phyloP scores from a whole-genome alignment of 2,797 vertebrate genomes.

The Oryzias sinensis region DNA sequence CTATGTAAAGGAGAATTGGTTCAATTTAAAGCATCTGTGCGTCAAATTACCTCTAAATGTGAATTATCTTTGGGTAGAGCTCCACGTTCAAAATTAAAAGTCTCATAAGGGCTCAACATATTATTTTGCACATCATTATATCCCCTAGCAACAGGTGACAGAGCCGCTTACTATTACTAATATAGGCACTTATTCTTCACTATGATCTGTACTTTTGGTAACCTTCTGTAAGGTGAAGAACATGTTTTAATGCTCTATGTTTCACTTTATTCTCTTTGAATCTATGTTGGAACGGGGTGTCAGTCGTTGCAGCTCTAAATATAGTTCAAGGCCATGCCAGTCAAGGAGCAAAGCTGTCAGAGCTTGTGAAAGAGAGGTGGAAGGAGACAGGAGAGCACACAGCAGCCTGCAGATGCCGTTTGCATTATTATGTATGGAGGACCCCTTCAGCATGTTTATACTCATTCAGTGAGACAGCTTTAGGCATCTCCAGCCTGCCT shows the following conservation, averaged over 20 bases:
- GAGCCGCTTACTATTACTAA: conserved; percentile 12
- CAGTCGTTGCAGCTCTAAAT: conserved; percentile 60
- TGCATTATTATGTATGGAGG: conserved; percentile 67
- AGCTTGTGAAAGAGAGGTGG: conserved; percentile 54
- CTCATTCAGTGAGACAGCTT: conserved; percentile 79
- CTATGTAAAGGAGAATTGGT: not conserved
- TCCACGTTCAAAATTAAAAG: conserved; percentile 4
- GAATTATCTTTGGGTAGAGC: not conserved
- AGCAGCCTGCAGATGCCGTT: conserved; percentile 51
- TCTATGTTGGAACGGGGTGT: conserved; percentile 41
- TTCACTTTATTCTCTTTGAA: conserved; percentile 31
- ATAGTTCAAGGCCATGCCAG: conserved; percentile 68
- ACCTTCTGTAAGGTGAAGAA: conserved; percentile 26
- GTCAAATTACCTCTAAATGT: not conserved
- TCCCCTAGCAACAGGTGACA: conserved; percentile 50
- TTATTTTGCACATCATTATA: conserved; percentile 33
- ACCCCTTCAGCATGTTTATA: conserved; percentile 77
- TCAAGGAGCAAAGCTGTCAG: conserved; percentile 71
- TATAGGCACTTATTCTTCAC: conserved; percentile 9
- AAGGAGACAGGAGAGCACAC: conserved; percentile 58
- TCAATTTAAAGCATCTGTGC: not conserved
- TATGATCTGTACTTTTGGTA: conserved; percentile 13
- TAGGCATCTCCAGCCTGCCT: conserved; percentile 70
- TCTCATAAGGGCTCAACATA: conserved; percentile 16
- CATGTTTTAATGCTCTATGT: conserved; percentile 22